phyloP scores from a whole-genome alignment of 2,888 invertebrate genomes.

The Drosophila mercatorum region DNA sequence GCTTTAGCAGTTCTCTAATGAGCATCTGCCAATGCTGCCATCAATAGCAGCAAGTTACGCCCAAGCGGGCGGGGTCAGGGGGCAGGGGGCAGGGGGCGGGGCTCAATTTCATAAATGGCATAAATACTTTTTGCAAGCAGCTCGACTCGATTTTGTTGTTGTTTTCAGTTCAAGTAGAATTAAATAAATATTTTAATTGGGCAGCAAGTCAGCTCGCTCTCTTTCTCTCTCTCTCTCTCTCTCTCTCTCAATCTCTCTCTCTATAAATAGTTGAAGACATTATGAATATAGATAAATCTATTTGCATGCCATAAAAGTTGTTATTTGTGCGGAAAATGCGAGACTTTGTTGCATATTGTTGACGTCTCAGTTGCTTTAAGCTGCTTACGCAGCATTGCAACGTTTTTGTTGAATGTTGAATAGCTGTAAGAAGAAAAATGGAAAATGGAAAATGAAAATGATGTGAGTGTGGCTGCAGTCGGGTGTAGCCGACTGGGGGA shows the following conservation, averaged over 20 bases:
- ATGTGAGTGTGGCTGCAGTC: not conserved
- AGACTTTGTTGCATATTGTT: slow-evolving; percentile 34
- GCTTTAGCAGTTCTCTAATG: too few species aligned
- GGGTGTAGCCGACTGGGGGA: not conserved
- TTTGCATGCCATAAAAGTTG: slow-evolving; percentile 7
- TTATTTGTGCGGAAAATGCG: slow-evolving; percentile 1
- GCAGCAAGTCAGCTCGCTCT: not conserved
- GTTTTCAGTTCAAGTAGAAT: not conserved
- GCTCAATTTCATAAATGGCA: not conserved
- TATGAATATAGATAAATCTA: not conserved
- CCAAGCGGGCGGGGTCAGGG: too few species aligned
- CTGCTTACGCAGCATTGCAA: slow-evolving; percentile 31
- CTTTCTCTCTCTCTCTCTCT: too few species aligned
- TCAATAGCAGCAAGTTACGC: too few species aligned
- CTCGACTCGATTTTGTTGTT: not conserved
- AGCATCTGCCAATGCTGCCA: too few species aligned
- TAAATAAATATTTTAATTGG: slow-evolving; percentile 1
- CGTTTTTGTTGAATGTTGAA: slow-evolving; percentile 6
- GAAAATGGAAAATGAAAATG: not conserved
- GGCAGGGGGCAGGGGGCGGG: too few species aligned
- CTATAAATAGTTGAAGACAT: not conserved
- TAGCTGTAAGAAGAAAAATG: not conserved
- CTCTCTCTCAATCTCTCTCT: too few species aligned
- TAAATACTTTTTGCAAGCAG: not conserved
- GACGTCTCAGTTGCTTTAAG: slow-evolving; percentile 40